Percentiles rank a stretch among this genome's conserved stretches.
phyloP scores from a whole-genome alignment of 2,797 vertebrate species.

The Psittacula derbiana region DNA sequence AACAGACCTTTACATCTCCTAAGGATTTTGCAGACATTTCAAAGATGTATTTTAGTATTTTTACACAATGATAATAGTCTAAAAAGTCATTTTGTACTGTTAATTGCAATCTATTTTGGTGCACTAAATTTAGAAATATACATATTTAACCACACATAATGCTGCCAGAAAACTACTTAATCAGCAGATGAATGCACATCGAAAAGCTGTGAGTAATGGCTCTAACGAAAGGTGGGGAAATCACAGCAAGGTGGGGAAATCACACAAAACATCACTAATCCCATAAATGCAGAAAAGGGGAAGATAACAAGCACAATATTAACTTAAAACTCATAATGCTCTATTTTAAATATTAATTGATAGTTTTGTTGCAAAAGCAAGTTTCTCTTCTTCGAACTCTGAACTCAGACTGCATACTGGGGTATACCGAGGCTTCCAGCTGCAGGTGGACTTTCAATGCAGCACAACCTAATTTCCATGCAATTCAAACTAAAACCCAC shows the following conservation, averaged over 20 bases:
- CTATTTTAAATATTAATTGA: background rate
- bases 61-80: background rate
- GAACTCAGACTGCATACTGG: no score
- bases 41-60: background rate
- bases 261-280: background rate
- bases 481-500: background rate
- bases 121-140: background rate
- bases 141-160: background rate
- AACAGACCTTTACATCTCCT: background rate
- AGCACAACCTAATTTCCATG: background rate
- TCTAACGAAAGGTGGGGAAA: background rate
- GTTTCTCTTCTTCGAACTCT: background rate
- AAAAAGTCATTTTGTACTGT: background rate
- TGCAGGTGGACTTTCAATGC: background rate
- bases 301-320: background rate
- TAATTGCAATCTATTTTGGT: background rate
- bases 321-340: background rate
- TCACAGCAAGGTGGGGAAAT: background rate
- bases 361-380: background rate
- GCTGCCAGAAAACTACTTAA: background rate
- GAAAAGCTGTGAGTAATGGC: background rate
- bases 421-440: background rate
- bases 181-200: background rate
- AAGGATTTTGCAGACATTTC: background rate
- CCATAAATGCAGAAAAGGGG: background rate